Evolutionary conservation across 1,140 invertebrate species (phyloP), one percentile per base, ranked within the genome.

Genomic region (Macrostomum lignano): DNA sequence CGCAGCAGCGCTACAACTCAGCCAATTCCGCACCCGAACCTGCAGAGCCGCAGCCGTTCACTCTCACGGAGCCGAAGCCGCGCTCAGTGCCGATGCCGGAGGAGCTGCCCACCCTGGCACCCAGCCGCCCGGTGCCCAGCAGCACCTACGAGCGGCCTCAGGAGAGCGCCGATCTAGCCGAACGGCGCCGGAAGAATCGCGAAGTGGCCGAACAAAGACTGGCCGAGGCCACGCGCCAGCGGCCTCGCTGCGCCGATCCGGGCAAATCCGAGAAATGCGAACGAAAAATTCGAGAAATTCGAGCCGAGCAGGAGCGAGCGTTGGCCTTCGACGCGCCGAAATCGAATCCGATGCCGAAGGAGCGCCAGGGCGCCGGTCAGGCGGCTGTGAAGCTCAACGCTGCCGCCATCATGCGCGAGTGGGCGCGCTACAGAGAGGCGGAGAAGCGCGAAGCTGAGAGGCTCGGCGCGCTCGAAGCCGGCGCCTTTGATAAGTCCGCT

Each of bases 361-460:
- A 31, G 13, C 43, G 45, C 36, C 35, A 48, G 44, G 49, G 51
- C 41, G 39, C 39, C 23, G 10, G 23, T 30, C 23, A 10, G n/a
- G 23, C n/a, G 23, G 10, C 53, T 25, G 44, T 58, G 3, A 55
- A 53, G 38, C 42, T 57, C 43, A 58, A 52, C 25, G 42, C 52
- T 13, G 49, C 53, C 13, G 40, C 47, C n/a, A 55, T 58, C 23
- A 33, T 58, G 31, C 37, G 53, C 32, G 55, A 58, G 39, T 52
- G 51, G n/a, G 33, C 43, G 19, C 40, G 55, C n/a, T 55, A 54
- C 34, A 46, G 51, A 26, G 44, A 48, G 37, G 40, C 44, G 36
- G 51, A 56, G 36, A 42, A 44, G 9, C 46, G 55, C 20, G 43
- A 47, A 20, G 2, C 24, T 36, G 33, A 9, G 26, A 54, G 52